These are phyloP conservation scores for Sylvilagus bachmani DNA, from an alignment of 2,113 vertebrate species.

Conservation along the genomic window DNA sequence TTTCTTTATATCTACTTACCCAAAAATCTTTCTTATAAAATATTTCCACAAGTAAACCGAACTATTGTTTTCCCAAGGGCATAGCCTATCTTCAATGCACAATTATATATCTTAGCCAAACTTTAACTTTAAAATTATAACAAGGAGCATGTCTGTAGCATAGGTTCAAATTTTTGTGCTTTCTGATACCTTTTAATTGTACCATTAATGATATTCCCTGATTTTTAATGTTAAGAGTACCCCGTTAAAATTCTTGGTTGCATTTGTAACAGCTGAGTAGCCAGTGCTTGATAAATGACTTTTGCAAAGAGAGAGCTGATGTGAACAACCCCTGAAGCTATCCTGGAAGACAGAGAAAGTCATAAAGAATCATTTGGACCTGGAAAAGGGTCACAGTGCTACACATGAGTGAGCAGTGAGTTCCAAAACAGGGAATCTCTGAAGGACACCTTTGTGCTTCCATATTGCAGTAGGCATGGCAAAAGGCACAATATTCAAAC, in stretches of 20 bases:
- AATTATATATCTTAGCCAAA: neutral
- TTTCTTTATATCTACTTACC: neutral
- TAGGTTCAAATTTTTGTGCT: neutral
- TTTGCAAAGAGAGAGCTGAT: neutral
- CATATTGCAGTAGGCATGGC: neutral
- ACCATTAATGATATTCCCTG: neutral
- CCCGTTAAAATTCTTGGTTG: neutral
- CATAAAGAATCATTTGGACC: neutral
- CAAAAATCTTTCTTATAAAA: neutral
- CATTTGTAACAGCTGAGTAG: neutral
- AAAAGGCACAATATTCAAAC: slow-evolving; percentile 20
- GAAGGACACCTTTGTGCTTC: slow-evolving; percentile 3
- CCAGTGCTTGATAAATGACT: neutral
- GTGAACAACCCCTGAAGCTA: neutral
- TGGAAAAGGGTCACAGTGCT: neutral
- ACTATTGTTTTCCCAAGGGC: neutral
- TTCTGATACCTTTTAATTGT: neutral
- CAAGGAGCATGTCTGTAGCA: neutral
- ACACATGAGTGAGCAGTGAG: neutral
- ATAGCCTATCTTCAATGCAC: neutral
- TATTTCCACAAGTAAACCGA: neutral
- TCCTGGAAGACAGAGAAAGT: neutral
- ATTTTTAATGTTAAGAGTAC: slow-evolving; percentile 19
- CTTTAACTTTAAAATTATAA: slow-evolving; percentile 33
- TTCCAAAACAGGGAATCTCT: neutral